Base-by-base conservation (phyloP, 35 echinoderm and acorn worm species). In the Patiria miniata region DNA sequence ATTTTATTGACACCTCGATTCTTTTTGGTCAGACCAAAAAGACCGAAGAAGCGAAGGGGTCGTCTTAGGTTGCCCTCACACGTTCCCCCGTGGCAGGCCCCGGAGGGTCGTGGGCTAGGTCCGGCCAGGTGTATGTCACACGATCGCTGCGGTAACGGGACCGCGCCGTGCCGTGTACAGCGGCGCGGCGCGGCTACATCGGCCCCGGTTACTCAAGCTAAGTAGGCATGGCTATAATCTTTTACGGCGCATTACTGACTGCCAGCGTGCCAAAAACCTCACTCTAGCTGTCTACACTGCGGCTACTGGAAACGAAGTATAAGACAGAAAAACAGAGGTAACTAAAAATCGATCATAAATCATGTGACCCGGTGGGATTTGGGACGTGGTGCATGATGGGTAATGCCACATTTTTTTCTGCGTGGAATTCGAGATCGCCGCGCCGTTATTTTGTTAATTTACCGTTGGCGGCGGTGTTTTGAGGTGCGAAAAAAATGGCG, bases 51-150 rank as follows among this genome's bases (percentile, higher is more conserved):
- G 12, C 42, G 12, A 4, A 12, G 42, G 29, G 65, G 65, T 73
- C 65, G 65, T 73, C 65, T 73, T 26, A 10, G 10, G 26, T 73
- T 73, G 65, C 65, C 65, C 65, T 73, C 65, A 73, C 65, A 26
- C 65, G 34, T 6, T 19, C 58, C 65, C 61, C 61, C 65, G 26
- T 23, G n/a, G 65, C 29, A 32, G 34, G 3, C 65, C 65, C 65
- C 21, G 14, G 9, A 73, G 65, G 65, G 10, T 73, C 26, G 34
- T 1, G 8, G 65, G 65, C 21, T n/a, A 32, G 15, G 19, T 0
- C 65, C 65, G 19, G 23, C 26, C 65, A 73, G 65, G 65, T 73
- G 65, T 26, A 14, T 34, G 65, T 73, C 65, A 73, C 65, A 32
- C 65, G 65, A 73, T 73, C 65, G 65, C 21, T 14, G 7, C 9